Evolutionary conservation across 2,113 vertebrate genomes (phyloP).

Genomic region (Sorex fumeus): DNA sequence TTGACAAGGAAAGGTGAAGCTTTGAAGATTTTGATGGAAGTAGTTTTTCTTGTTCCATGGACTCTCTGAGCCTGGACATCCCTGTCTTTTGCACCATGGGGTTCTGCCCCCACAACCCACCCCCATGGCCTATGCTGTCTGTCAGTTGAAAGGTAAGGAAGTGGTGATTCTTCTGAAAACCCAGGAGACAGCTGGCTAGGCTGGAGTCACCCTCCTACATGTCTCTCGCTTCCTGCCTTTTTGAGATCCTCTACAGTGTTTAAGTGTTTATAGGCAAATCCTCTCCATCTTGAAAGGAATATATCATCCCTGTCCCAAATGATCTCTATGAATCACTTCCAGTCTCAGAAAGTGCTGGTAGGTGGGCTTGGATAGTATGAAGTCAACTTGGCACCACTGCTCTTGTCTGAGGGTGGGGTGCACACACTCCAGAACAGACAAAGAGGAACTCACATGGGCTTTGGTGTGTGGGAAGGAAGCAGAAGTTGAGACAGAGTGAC

Average conservation of each 20-base stretch:
- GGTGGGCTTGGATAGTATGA: not conserved
- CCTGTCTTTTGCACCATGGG: not conserved
- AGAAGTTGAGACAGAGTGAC: not conserved
- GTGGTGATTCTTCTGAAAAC: not conserved
- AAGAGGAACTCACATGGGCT: not conserved
- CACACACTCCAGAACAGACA: not conserved
- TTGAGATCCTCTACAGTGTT: not conserved
- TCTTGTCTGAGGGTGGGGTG: not conserved
- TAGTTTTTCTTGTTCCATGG: not conserved
- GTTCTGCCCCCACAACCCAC: accelerated
- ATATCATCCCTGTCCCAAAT: accelerated
- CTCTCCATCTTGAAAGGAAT: not conserved
- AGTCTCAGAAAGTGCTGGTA: not conserved
- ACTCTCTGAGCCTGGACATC: not conserved
- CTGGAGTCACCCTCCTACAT: not conserved
- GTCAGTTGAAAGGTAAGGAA: not conserved
- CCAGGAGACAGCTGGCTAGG: no score
- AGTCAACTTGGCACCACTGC: not conserved
- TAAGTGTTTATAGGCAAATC: not conserved
- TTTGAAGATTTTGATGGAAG: not conserved
- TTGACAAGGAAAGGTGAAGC: not conserved
- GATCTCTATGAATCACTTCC: not conserved
- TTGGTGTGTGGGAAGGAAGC: not conserved
- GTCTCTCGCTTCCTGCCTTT: not conserved
- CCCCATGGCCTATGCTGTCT: not conserved